Base-by-base conservation (phyloP, 2,113 vertebrate genomes). In the Macrotis lagotis region DNA sequence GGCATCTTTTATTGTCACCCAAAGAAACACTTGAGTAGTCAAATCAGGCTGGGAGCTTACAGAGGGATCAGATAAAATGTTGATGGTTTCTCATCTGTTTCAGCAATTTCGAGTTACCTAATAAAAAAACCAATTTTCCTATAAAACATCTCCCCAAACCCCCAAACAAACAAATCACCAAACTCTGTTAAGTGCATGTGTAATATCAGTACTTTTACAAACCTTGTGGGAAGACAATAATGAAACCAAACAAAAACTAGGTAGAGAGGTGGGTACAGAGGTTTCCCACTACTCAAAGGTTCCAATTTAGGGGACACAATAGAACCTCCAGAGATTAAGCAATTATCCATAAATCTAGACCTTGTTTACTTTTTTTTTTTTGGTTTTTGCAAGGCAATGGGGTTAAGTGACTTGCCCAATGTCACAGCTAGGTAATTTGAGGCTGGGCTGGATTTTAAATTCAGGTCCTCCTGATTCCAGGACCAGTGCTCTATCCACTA, bases 71-170 rank as follows among this genome's bases (percentile, higher is more conserved):
- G 90, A 91, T 51, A 44, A 9, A 93, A 7, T n/a, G 0, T 90
- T 91, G 50, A 19, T 88, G 3, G 0, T 50, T 91, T 48, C 49
- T 25, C 47, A 51, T 91, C 51, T 95, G 89, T 93, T 53, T 47
- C 90, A 92, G 26, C 47, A 92, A 92, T 52, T 51, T 52, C n/a
- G 49, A 88, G 25, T 92, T 93, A 90, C 8, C 50, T 94, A 91
- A 93, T 94, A 89, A 25, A 28, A 28, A 96, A 94, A 91, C 90
- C 9, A 50, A 49, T 49, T 90, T 90, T 28, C 89, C 28, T 19
- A 66, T 48, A 51, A 52, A 91, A 48, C 47, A 96, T 91, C 50
- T n/a, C n/a, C n/a, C n/a, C n/a, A n/a, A n/a, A n/a, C n/a, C n/a
- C n/a, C n/a, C n/a, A n/a, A n/a, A n/a, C 47, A 93, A 59, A 59